These are phyloP conservation scores for Podarcis cretensis DNA, from an alignment of 2,113 vertebrate genomes.

Conservation along the genomic window DNA sequence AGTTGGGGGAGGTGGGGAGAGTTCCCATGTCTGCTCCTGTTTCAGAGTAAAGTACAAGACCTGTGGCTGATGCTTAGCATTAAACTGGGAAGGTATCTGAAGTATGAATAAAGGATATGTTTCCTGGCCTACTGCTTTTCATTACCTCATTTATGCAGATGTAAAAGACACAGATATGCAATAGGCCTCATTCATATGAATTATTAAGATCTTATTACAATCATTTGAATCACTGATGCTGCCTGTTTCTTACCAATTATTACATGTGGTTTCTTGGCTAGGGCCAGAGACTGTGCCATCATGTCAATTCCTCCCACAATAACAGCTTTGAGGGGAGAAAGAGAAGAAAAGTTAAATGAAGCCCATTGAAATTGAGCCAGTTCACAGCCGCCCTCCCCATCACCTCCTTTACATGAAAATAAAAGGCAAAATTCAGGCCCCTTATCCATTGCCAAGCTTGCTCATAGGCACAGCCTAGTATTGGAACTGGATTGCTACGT, in stretches of 20 bases:
- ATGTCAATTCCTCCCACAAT: slow-evolving; percentile 96
- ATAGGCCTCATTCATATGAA: background rate
- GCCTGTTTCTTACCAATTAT: slow-evolving; percentile 88
- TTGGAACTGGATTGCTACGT: background rate
- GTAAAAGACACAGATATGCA: background rate
- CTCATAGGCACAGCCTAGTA: background rate
- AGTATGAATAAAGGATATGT: background rate
- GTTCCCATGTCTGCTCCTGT: background rate
- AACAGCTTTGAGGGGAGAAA: slow-evolving; percentile 82
- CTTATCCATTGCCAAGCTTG: background rate
- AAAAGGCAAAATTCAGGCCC: background rate
- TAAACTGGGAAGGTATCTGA: background rate
- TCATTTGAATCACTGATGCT: background rate
- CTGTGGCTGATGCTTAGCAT: background rate
- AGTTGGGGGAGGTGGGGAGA: background rate
- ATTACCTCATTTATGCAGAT: background rate
- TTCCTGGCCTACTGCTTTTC: background rate
- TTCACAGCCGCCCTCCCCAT: background rate
- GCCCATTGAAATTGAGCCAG: background rate
- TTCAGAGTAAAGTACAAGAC: background rate
- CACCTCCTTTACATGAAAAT: background rate
- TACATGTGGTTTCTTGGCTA: slow-evolving; percentile 96
- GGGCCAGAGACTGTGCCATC: slow-evolving; percentile 95
- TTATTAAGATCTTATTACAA: background rate
- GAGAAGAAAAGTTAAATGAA: slow-evolving; percentile 9